Base-by-base conservation (phyloP, 2,888 invertebrate species). In the Agapostemon virescens region DNA sequence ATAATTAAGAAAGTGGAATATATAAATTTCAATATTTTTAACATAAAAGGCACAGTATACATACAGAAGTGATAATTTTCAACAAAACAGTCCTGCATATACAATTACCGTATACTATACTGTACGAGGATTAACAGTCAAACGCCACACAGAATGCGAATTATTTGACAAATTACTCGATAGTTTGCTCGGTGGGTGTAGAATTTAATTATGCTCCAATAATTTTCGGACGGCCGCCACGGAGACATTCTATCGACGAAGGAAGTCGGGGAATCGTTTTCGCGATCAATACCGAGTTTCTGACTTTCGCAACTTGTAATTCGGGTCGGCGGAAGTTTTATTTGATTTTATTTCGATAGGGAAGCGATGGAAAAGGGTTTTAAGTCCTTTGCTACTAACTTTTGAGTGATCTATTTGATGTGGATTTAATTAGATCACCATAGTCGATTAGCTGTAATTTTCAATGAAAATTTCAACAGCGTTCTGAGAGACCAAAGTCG, bases 201-300 rank as follows among this genome's bases (percentile, higher is more conserved):
- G 77, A 77, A 82, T 82, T 82, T 77, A 82, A 81, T 82, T 77
- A 74, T 52, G 49, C 68, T 49, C 45, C 23, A 9, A 79, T 61
- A 63, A 79, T 74, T 79, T 63, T 61, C 42, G 55, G 40, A 33
- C 13, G 20, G 40, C 17, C 23, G 4, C 23, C 30, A n/a, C 3
- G 20, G 30, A 23, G 69, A 63, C 68, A 64, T 78, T 68, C 72
- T 33, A 55, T 38, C 63, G 33, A 23, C 38, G 45, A 5, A 40
- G 64, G 55, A 42, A 63, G 66, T 23, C 30, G 15, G 23, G 13
- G 69, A 38, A 30, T 61, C 61, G n/a, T 36, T 64, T 33, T 38
- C 33, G 38, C 64, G 64, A 61, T 61, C 61, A 33, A 30, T 61
- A 33, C 30, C 20, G 30, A 30, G 20, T 61, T 20, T 61, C 61